Percentiles rank a stretch among this genome's conserved stretches.
These are phyloP conservation scores for Diorhabda carinulata DNA, from an alignment of 1,140 invertebrate species.

Conservation along the genomic window DNA sequence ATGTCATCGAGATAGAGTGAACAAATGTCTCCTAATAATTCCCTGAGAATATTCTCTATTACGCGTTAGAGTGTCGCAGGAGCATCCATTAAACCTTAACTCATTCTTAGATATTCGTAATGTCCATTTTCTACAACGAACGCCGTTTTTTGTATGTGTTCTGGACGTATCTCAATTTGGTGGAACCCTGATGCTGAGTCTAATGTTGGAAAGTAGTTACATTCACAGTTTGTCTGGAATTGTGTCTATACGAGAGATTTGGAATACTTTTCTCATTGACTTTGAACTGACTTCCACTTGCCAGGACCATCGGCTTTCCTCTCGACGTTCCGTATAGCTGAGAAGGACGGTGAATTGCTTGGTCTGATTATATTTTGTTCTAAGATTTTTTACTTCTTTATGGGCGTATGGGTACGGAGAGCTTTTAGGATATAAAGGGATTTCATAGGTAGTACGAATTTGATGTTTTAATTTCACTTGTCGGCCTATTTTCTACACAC, in stretches of 20 bases:
- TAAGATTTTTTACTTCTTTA: background rate
- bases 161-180: slow-evolving; percentile 45
- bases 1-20: slow-evolving; percentile 21
- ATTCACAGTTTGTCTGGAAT: slow-evolving; percentile 11
- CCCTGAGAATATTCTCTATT: slow-evolving; percentile 8
- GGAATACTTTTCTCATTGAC: too few relatives aligned
- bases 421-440: slow-evolving; percentile 39
- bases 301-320: too few relatives aligned
- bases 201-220: slow-evolving; percentile 45
- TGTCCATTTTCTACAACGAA: slow-evolving; percentile 41
- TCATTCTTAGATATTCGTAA: slow-evolving; percentile 43
- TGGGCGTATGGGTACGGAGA: slow-evolving; percentile 38
- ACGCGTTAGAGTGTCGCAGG: slow-evolving; percentile 16
- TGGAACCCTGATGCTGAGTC: slow-evolving; percentile 49
- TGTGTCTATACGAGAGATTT: too few relatives aligned
- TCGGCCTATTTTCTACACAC: slow-evolving; percentile 1
- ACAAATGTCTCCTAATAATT: background rate
- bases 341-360: background rate
- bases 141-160: slow-evolving; percentile 47
- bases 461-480: slow-evolving; percentile 34
- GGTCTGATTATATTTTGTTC: slow-evolving; percentile 1
- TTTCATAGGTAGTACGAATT: slow-evolving; percentile 35
- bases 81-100: slow-evolving; percentile 37
- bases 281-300: too few relatives aligned
- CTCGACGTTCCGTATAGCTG: too few relatives aligned